Base-by-base conservation (phyloP, 2,797 vertebrate species). In the Cynopterus sphinx region DNA sequence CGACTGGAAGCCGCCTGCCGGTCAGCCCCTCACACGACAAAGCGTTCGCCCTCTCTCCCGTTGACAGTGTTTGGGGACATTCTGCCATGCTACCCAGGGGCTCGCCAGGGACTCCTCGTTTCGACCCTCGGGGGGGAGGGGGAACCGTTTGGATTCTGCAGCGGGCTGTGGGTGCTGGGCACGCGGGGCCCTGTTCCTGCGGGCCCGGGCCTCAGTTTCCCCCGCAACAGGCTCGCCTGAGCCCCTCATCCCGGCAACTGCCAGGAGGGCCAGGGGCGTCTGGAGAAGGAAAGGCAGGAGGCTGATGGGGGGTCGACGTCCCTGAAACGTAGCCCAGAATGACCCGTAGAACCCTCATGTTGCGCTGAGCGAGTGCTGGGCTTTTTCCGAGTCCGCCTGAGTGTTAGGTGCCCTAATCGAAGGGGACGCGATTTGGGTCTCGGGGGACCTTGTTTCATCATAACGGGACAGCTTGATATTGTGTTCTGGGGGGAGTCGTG, bases 151-250 rank as follows among this genome's bases (percentile, higher is more conserved):
- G 26, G 28, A 15, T 83, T 55, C 63, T 63, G 57, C 43, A 5
- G 41, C 6, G 0, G 33, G 55, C 22, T 7, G 3, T 36, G 55
- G 13, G 2, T 9, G 11, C 1, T 31, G 6, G 0, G 3, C 41
- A 12, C 10, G 0, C 13, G 1, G 7, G 41, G 24, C 22, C n/a
- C 21, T 36, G 12, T 15, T 21, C 13, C 46, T 0, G 11, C 9
- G 10, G 24, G 28, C 41, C 5, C 19, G 31, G 46, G 16, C 33
- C 67, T 81, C 1, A 3, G 9, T 11, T 46, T 68, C 67, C 22
- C 1, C 24, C 0, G 26, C 17, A 16, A 73, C n/a, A 2, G 55
- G n/a, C 41, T 28, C 2, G 1, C 1, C 0, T 19, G 0, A 3
- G 24, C 75, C 13, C 39, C 43, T 3, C 12, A 73, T 33, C 65